These are phyloP conservation scores for Dipodomys stephensi DNA, from an alignment of 2,113 vertebrate species.

Conservation along the genomic window DNA sequence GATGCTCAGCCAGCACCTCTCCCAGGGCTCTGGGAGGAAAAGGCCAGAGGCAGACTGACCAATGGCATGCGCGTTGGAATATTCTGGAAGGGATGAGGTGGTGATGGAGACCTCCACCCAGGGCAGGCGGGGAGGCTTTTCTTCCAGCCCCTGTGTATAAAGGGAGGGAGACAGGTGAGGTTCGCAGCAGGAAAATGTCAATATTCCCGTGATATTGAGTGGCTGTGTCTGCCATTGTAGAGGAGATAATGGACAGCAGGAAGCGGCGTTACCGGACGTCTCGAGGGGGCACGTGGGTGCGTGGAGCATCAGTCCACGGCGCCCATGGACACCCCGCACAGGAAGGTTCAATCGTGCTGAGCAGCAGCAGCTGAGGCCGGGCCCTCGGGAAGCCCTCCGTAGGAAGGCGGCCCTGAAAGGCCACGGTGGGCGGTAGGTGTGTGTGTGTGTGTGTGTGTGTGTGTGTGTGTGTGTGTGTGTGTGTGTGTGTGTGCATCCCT, in stretches of 20 bases:
- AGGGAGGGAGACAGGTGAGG: neutral
- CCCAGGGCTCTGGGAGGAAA: neutral
- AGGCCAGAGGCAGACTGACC: fast-evolving
- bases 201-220: fast-evolving
- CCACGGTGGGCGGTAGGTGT: too few species aligned
- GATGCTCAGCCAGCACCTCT: fast-evolving
- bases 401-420: too few species aligned
- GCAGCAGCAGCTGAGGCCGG: too few species aligned
- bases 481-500: neutral
- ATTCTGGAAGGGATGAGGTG: too few species aligned
- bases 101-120: fast-evolving
- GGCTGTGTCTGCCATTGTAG: neutral
- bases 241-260: neutral
- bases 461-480: too few species aligned
- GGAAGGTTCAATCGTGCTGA: slow-evolving; percentile 82
- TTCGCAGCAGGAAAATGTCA: neutral
- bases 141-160: fast-evolving
- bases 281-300: neutral
- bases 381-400: slow-evolving; percentile 53
- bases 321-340: neutral
- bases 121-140: fast-evolving
- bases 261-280: slow-evolving; percentile 5
- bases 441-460: too few species aligned
- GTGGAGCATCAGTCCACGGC: slow-evolving; percentile 69
- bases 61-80: fast-evolving